Conservation (phyloP, 2,888 invertebrate species). For the Andrena marginata region DNA sequence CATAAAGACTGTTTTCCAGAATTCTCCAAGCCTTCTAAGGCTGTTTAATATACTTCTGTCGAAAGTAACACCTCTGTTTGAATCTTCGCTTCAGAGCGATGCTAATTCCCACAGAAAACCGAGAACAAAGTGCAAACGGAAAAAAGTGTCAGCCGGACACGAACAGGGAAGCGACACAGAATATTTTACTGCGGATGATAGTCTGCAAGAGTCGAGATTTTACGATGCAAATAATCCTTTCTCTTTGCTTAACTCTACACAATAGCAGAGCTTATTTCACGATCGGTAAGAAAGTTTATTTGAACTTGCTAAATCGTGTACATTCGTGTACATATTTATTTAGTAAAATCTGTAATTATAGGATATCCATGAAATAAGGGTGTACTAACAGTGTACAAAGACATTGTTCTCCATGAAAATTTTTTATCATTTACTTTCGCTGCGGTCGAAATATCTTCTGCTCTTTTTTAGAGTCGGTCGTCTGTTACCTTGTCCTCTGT, state of each 20-base stretch:
- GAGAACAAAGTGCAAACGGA: not conserved
- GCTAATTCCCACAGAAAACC: constrained; percentile 11
- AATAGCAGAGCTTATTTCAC: not conserved
- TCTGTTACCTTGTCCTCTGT: constrained; percentile 9
- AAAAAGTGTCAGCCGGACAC: not conserved
- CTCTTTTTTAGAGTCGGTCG: not conserved
- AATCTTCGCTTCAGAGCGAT: not conserved
- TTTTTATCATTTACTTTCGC: constrained; percentile 11
- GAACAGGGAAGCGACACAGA: constrained; percentile 15
- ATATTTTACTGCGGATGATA: constrained; percentile 16
- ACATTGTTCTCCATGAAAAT: not conserved
- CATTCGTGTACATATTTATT: not conserved
- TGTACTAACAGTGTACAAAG: not conserved
- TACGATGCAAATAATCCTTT: constrained; percentile 56
- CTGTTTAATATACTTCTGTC: constrained; percentile 75
- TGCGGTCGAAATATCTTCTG: not conserved
- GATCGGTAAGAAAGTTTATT: not conserved
- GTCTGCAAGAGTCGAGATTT: constrained; percentile 46
- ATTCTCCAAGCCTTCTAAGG: constrained; percentile 80
- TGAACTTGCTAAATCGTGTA: not conserved
- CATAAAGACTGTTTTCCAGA: constrained; percentile 82
- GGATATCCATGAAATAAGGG: not conserved
- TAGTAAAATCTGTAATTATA: not conserved
- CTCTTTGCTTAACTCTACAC: constrained; percentile 18
- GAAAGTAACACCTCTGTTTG: constrained; percentile 67